A percentile compares a stretch with the other conserved stretches of the same genome.
Conservation (phyloP, 2,888 invertebrate species). For the Drosophila algonquin region DNA sequence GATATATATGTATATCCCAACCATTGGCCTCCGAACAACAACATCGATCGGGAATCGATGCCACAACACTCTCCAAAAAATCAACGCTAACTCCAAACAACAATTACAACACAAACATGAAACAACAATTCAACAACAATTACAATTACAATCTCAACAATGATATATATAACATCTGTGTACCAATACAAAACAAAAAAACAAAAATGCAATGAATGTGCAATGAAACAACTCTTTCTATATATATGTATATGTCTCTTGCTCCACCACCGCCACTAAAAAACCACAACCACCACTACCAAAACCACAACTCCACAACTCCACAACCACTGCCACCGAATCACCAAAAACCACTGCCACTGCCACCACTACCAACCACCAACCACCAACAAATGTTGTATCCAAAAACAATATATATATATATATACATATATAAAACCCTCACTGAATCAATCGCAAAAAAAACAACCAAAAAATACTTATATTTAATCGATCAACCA, state of each 20-base stretch:
- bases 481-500: slow-evolving; percentile 28
- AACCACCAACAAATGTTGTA: slow-evolving; percentile 30
- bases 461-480: slow-evolving; percentile 19
- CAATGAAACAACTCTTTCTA: slow-evolving; percentile 49
- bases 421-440: slow-evolving; percentile 27
- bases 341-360: slow-evolving; percentile 19
- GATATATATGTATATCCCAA: slow-evolving; percentile 16
- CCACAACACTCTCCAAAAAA: slow-evolving; percentile 7
- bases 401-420: slow-evolving; percentile 21
- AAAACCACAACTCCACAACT: slow-evolving; percentile 2
- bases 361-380: slow-evolving; percentile 3
- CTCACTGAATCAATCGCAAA: slow-evolving; percentile 21
- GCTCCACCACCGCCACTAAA: slow-evolving; percentile 31
- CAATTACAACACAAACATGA: slow-evolving; percentile 33
- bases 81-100: slow-evolving; percentile 22
- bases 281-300: slow-evolving; percentile 27
- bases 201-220: slow-evolving; percentile 68
- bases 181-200: slow-evolving; percentile 18
- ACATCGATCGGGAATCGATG: slow-evolving; percentile 16
- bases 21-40: slow-evolving; percentile 31
- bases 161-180: slow-evolving; percentile 28
- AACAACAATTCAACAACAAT: slow-evolving; percentile 23
- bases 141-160: slow-evolving; percentile 3
- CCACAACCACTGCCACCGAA: slow-evolving; percentile 30
- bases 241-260: slow-evolving; percentile 27